Evolutionary conservation across 2,113 vertebrate genomes (phyloP).

Genomic region (Penelope pileata): DNA sequence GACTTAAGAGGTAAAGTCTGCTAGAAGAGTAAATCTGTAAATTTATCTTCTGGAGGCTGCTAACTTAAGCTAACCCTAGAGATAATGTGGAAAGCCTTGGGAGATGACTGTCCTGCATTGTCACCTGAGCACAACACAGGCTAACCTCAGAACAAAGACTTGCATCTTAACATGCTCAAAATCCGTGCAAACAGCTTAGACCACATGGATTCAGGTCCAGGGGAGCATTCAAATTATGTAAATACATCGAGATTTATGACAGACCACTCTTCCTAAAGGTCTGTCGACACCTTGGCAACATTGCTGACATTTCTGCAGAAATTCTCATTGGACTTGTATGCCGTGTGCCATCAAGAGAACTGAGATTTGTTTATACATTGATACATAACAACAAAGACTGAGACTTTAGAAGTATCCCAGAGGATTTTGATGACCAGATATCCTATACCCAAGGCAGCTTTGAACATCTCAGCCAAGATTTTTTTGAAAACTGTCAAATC

Average conservation of each 20-base stretch:
- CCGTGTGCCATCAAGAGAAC: neutral
- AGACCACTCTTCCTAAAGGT: neutral
- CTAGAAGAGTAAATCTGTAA: conserved; percentile 30
- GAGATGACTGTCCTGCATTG: neutral
- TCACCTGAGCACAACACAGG: neutral
- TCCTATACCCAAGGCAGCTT: neutral
- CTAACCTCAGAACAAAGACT: conserved; percentile 25
- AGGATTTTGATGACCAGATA: neutral
- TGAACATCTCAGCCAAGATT: neutral
- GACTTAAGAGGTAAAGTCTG: conserved; percentile 62
- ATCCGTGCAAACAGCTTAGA: neutral
- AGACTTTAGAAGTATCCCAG: neutral
- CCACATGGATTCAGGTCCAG: neutral
- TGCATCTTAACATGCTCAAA: neutral
- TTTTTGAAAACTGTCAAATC: conserved; percentile 23
- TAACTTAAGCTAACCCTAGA: neutral
- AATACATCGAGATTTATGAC: conserved; percentile 17
- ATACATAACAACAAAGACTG: conserved; percentile 19
- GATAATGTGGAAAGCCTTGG: neutral
- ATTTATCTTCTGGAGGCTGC: conserved; percentile 38
- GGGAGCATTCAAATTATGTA: conserved; percentile 24
- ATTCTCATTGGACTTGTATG: neutral
- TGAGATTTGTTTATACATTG: neutral
- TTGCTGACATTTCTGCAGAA: conserved; percentile 23
- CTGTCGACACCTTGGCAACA: conserved; percentile 12